Base-by-base conservation (phyloP, 2,113 vertebrate species). In the Phalacrocorax pelagicus region DNA sequence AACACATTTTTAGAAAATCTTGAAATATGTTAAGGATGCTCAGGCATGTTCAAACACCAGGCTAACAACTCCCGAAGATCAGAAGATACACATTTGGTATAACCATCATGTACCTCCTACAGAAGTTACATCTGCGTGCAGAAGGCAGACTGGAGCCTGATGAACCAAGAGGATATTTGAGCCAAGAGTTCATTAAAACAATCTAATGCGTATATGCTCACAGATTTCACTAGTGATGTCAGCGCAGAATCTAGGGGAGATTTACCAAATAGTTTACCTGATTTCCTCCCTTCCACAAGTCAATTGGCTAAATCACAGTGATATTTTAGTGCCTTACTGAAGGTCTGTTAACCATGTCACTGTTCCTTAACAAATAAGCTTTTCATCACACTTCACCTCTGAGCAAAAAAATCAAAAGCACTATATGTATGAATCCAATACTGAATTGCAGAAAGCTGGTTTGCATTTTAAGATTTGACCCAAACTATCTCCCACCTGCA, bases 171-270 rank as follows among this genome's bases (percentile, higher is more conserved):
- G 8, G 29, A 61, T 19, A 42, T 74, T 38, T 42, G 42, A 88
- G 77, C 59, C 69, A 15, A 71, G 70, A 62, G 52, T 36, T 81
- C 91, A 52, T 29, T 3, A 71, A 36, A 74, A 51, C n/a, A 52
- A 44, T 23, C 47, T 51, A 7, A 65, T 49, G 16, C 0, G 0
- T 23, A 12, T 1, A 9, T 1, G 23, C 30, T 73, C 82, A 16
- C 65, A 34, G 13, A 82, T 36, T 38, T 49, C 66, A 34, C 38
- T 81, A 81, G 73, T 11, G 34, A 17, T 6, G 23, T 16, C 86
- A 87, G 83, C 69, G 81, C 40, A 34, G 34, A 77, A 19, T 44
- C 71, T 14, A 5, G 10, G 77, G 40, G 6, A 54, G 46, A 46
- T 70, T 2, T 75, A n/a, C 42, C 81, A 84, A 15, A 74, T 74